phyloP scores from a whole-genome alignment of 2,797 vertebrate species.

The Eidolon dupreanum region DNA sequence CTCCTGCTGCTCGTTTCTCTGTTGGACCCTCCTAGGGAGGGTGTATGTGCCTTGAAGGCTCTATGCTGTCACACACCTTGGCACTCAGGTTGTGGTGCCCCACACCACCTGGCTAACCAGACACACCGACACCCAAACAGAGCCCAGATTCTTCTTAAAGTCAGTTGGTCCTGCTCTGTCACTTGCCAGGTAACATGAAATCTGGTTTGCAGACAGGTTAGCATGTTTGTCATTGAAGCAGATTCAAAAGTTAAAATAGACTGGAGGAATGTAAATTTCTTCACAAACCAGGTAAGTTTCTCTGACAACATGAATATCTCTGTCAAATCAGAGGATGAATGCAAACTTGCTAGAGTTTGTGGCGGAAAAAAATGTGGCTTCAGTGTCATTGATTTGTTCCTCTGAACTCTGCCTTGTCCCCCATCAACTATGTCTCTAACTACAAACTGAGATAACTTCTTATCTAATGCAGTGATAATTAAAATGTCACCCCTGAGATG shows the following conservation, averaged over 20 bases:
- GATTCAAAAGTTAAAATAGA: background rate
- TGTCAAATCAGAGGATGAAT: background rate
- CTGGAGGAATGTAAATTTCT: background rate
- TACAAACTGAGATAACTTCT: constrained; percentile 4
- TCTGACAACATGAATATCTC: background rate
- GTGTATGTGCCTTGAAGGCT: background rate
- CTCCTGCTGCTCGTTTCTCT: background rate
- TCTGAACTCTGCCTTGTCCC: background rate
- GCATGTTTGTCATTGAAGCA: background rate
- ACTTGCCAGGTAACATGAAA: fast-evolving
- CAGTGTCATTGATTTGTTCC: background rate
- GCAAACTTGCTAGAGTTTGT: background rate
- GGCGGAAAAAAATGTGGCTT: background rate
- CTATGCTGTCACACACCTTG: background rate
- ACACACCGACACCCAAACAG: background rate
- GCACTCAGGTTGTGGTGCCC: fast-evolving
- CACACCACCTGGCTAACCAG: background rate
- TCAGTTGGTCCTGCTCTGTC: background rate
- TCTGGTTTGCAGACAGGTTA: background rate
- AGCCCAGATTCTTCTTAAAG: background rate
- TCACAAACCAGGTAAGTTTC: background rate
- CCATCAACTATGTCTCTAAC: background rate
- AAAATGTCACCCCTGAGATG: constrained; percentile 51
- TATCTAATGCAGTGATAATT: constrained; percentile 38
- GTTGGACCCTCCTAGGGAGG: background rate